Evolutionary conservation across 2,113 vertebrate genomes (phyloP).

Genomic region (Scomber colias): DNA sequence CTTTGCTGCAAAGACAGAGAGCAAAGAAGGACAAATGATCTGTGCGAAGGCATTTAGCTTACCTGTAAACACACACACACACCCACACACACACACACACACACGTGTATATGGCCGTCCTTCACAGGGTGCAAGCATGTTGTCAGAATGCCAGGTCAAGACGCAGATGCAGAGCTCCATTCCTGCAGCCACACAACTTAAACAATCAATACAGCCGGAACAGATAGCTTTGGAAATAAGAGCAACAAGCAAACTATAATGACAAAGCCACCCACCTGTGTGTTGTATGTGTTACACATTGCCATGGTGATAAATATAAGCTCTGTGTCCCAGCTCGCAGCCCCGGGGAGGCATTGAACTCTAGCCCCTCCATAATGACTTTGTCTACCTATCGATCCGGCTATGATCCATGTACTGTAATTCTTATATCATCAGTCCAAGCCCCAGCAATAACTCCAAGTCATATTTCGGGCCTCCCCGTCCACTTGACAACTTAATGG

Average conservation of each 20-base stretch:
- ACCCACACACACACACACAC: constrained; percentile 21
- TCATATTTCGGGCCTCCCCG: constrained; percentile 80
- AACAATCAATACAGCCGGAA: constrained; percentile 68
- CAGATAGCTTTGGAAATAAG: constrained; percentile 77
- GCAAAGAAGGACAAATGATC: constrained; percentile 66
- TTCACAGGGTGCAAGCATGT: constrained; percentile 37
- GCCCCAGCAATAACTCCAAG: constrained; percentile 82
- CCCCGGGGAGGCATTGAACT: constrained; percentile 82
- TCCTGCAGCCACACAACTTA: constrained; percentile 25
- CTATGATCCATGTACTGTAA: constrained; percentile 87
- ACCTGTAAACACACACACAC: constrained; percentile 67
- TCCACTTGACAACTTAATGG: constrained; percentile 86
- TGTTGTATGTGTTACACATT: constrained; percentile 74
- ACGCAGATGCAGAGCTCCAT: constrained; percentile 22
- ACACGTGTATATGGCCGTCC: constrained; percentile 23
- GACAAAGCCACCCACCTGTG: constrained; percentile 72
- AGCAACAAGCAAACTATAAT: constrained; percentile 79
- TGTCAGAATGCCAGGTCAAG: constrained; percentile 33
- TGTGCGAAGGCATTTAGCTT: constrained; percentile 56
- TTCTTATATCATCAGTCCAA: constrained; percentile 83
- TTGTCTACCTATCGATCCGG: constrained; percentile 84
- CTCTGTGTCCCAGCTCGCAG: constrained; percentile 55
- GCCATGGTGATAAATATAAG: constrained; percentile 78
- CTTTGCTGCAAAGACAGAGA: constrained; percentile 63
- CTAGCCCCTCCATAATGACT: constrained; percentile 84